These are phyloP conservation scores for Brachystomella parvula DNA, from an alignment of 1,140 invertebrate species.

Conservation along the genomic window DNA sequence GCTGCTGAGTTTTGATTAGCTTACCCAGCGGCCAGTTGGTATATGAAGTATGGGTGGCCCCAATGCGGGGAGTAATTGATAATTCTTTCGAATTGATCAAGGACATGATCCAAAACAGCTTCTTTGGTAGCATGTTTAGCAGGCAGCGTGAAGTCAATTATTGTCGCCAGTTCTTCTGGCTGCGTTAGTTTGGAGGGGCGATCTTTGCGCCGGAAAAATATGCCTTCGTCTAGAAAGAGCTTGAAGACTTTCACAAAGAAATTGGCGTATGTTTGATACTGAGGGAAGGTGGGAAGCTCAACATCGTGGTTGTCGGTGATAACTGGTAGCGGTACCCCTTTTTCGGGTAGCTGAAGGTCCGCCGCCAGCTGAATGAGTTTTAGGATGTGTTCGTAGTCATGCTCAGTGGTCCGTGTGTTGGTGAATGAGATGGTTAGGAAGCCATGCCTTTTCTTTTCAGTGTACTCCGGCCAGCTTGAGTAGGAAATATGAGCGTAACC, in stretches of 20 bases:
- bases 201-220: conserved; percentile 8
- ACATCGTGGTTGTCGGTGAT: neutral
- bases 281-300: neutral
- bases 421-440: conserved; percentile 12
- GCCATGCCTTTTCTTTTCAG: neutral
- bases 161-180: conserved; percentile 7
- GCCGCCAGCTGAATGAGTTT: conserved; percentile 9
- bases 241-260: conserved; percentile 5
- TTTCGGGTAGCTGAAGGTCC: neutral
- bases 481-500: neutral
- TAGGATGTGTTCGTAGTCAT: conserved; percentile 7
- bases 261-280: neutral
- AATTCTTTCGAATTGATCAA: neutral
- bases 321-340: neutral
- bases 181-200: neutral
- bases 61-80: conserved; percentile 6
- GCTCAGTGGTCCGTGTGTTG: conserved; percentile 1
- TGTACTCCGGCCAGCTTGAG: neutral
- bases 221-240: neutral
- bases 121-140: neutral
- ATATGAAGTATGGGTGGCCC: conserved; percentile 13
- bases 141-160: conserved; percentile 12
- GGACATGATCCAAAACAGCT: neutral
- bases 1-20: neutral
- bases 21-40: conserved; percentile 9